Evolutionary conservation across 2,797 vertebrate genomes (phyloP).

Genomic region (Oryzias sinensis): DNA sequence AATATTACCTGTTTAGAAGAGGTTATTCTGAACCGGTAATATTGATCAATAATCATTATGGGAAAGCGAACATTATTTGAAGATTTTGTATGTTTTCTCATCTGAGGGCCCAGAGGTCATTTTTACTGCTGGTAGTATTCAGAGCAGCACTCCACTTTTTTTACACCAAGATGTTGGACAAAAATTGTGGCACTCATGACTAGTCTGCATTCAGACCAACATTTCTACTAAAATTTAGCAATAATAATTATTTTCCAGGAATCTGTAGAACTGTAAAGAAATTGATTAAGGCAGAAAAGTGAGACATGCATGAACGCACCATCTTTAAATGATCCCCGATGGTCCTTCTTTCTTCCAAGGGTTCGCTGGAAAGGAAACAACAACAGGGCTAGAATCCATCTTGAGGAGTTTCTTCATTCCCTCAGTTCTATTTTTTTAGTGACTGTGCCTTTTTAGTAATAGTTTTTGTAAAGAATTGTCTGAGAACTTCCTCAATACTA

Average conservation of each 20-base stretch:
- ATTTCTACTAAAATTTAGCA: neutral
- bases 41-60: no score
- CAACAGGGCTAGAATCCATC: constrained; percentile 28
- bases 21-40: no score
- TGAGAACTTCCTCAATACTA: constrained; percentile 21
- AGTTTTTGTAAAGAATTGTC: neutral
- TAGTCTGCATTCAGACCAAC: no score
- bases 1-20: no score
- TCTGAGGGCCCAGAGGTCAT: neutral
- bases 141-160: constrained; percentile 11
- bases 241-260: constrained; percentile 28
- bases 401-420: constrained; percentile 6
- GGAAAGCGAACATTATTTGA: no score
- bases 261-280: constrained; percentile 9
- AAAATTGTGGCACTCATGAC: no score
- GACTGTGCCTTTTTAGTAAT: neutral
- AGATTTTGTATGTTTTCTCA: no score
- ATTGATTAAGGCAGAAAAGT: constrained; percentile 36
- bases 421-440: neutral
- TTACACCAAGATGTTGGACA: neutral
- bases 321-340: constrained; percentile 94
- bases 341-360: constrained; percentile 82
- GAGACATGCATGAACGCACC: constrained; percentile 78
- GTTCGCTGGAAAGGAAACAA: constrained; percentile 76
- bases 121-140: constrained; percentile 20